A percentile compares a stretch with the other conserved stretches of the same genome.
These are phyloP conservation scores for Vicugna pacos DNA, from an alignment of 2,113 vertebrate species.

Conservation along the genomic window DNA sequence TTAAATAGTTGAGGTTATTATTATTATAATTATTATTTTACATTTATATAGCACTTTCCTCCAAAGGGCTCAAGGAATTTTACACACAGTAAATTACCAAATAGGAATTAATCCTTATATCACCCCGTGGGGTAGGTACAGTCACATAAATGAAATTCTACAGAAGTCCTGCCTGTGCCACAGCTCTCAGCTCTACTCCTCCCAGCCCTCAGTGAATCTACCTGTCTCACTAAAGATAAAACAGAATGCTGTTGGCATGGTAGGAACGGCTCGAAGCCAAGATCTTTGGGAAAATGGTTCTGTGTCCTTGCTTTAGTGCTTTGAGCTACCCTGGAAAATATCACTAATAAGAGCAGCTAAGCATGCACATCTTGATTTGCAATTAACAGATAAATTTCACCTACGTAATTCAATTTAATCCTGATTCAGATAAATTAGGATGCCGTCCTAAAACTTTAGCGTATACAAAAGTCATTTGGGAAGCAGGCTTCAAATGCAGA, in stretches of 20 bases:
- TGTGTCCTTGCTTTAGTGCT: not conserved
- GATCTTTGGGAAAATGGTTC: slow-evolving; percentile 20
- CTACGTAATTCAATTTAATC: slow-evolving; percentile 7
- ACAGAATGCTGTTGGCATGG: not conserved
- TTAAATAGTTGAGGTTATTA: slow-evolving; percentile 84
- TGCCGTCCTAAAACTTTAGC: not conserved
- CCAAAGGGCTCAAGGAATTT: slow-evolving; percentile 78
- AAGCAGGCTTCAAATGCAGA: not conserved
- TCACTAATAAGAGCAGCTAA: not conserved
- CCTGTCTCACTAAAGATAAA: slow-evolving; percentile 4
- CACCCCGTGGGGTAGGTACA: slow-evolving; percentile 65
- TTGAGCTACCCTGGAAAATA: slow-evolving; percentile 15
- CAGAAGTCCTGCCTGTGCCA: slow-evolving; percentile 12
- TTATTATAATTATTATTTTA: slow-evolving; percentile 84
- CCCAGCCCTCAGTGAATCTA: not conserved
- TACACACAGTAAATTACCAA: slow-evolving; percentile 80
- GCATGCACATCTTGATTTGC: not conserved
- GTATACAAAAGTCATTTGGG: not conserved
- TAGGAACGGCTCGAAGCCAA: not conserved
- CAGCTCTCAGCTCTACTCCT: not conserved
- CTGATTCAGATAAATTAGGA: not conserved
- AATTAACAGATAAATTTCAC: not conserved
- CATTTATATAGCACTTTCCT: slow-evolving; percentile 83
- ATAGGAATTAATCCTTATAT: slow-evolving; percentile 81
- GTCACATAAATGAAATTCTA: slow-evolving; percentile 72